Conservation (phyloP, 2,888 invertebrate species). For the Perizoma affinitatum region DNA sequence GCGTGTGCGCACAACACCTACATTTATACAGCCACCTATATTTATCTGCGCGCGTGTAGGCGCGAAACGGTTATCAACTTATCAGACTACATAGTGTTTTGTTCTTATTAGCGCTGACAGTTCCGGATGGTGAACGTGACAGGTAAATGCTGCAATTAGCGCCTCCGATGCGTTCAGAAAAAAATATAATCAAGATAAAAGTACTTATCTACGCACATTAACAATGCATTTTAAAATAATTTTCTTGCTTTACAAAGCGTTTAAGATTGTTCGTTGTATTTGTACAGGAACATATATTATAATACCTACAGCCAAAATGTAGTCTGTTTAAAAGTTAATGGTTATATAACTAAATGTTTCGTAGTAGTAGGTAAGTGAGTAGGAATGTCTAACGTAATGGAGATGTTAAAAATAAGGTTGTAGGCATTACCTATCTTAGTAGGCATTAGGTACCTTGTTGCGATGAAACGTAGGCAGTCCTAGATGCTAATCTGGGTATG, state of each 20-base stretch:
- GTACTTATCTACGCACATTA: not conserved
- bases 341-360: not conserved
- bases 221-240: constrained; percentile 11
- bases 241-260: constrained; percentile 11
- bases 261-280: not conserved
- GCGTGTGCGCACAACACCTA: constrained; percentile 70
- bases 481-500: too few relatives aligned
- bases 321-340: not conserved
- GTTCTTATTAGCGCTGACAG: constrained; percentile 63
- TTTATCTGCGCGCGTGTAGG: constrained; percentile 76
- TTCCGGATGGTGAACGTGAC: constrained; percentile 57
- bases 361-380: too few relatives aligned
- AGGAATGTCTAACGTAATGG: too few relatives aligned
- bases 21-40: constrained; percentile 70
- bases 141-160: constrained; percentile 54
- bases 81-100: constrained; percentile 54
- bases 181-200: constrained; percentile 23
- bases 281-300: not conserved
- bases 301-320: too few relatives aligned
- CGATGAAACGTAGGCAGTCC: too few relatives aligned
- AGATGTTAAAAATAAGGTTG: too few relatives aligned
- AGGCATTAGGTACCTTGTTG: too few relatives aligned
- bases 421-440: too few relatives aligned
- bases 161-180: constrained; percentile 44
- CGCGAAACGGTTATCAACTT: constrained; percentile 67